Conservation (phyloP, 1,140 invertebrate species). For the Apocrypta bakeri region DNA sequence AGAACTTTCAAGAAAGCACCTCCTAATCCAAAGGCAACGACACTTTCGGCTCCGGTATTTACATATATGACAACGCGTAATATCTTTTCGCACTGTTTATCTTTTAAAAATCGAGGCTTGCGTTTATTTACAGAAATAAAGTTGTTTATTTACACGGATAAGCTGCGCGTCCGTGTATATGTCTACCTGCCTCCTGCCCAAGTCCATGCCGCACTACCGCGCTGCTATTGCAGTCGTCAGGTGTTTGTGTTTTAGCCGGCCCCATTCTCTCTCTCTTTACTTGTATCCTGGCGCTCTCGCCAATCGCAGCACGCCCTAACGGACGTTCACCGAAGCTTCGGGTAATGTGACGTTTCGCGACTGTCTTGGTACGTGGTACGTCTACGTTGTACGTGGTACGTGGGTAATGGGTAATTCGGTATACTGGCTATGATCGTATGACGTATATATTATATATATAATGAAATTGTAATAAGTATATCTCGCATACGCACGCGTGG, state of each 20-base stretch:
- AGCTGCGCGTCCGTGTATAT: neutral
- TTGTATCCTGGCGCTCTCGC: neutral
- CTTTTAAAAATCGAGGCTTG: no score
- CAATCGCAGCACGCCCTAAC: neutral
- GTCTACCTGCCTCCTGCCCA: conserved; percentile 39
- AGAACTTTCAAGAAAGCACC: no score
- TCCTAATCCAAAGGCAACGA: no score
- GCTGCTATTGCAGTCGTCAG: conserved; percentile 36
- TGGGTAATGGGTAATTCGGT: no score
- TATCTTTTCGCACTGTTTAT: no score
- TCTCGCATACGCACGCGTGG: no score
- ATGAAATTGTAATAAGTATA: no score
- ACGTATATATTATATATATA: no score
- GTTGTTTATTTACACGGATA: neutral
- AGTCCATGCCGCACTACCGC: conserved; percentile 46
- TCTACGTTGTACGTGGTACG: neutral
- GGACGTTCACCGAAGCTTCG: conserved; percentile 17
- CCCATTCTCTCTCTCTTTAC: neutral
- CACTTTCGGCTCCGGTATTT: no score
- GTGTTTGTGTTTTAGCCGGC: conserved; percentile 42
- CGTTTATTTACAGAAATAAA: no score
- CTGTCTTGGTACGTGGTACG: neutral
- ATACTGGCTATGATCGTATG: no score
- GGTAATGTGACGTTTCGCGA: neutral
- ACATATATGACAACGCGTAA: no score